These are phyloP conservation scores for Epinotia brunnichana DNA, from an alignment of 2,888 invertebrate species.

Conservation along the genomic window DNA sequence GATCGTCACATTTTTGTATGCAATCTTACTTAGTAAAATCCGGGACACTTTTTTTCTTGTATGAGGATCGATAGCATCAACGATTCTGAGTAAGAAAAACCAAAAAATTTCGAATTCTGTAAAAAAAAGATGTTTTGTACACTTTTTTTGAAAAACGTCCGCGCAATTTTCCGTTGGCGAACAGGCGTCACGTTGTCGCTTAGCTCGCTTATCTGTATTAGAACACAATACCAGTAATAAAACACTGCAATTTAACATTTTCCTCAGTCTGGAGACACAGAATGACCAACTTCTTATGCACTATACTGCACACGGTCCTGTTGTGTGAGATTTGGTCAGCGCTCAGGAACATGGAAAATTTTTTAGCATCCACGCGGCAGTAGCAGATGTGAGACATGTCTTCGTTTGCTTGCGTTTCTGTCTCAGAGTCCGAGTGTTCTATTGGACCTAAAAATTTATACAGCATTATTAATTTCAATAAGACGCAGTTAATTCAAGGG, in stretches of 20 bases:
- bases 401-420: slow-evolving; percentile 73
- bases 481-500: no score
- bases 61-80: no score
- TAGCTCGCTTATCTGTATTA: slow-evolving; percentile 46
- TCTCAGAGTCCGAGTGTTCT: slow-evolving; percentile 77
- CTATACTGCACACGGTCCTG: slow-evolving; percentile 89
- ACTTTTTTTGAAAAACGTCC: no score
- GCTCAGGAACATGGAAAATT: slow-evolving; percentile 89
- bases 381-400: slow-evolving; percentile 69
- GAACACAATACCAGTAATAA: slow-evolving; percentile 88
- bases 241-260: slow-evolving; percentile 90
- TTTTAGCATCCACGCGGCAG: slow-evolving; percentile 90
- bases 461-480: neutral
- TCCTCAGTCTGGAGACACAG: slow-evolving; percentile 89
- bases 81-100: no score
- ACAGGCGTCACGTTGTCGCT: no score
- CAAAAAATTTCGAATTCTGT: no score
- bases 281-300: slow-evolving; percentile 89
- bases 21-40: no score
- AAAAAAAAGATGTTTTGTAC: no score
- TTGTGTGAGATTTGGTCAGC: slow-evolving; percentile 90
- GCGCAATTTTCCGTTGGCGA: no score
- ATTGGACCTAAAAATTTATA: slow-evolving; percentile 67
- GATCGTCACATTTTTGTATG: no score
- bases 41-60: no score